phyloP scores from a whole-genome alignment of 1,140 invertebrate genomes.

The Solen grandis region DNA sequence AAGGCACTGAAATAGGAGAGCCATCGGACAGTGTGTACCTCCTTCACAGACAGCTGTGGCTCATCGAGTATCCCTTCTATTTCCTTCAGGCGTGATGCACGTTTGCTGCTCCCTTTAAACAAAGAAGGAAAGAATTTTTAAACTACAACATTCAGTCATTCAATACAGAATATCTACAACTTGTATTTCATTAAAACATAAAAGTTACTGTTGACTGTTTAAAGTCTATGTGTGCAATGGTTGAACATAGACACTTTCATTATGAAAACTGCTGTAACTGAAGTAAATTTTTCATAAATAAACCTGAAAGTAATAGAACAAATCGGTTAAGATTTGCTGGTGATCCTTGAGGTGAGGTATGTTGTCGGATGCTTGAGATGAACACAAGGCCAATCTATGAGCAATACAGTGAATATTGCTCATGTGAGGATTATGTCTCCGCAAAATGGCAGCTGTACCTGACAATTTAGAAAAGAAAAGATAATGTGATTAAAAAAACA shows the following conservation, averaged over 20 bases:
- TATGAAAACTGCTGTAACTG: no score
- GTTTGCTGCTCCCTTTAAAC: constrained; percentile 12
- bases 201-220: no score
- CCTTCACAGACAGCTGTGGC: constrained; percentile 32
- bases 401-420: constrained; percentile 44
- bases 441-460: neutral
- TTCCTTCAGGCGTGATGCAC: neutral
- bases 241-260: no score
- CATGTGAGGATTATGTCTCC: constrained; percentile 26
- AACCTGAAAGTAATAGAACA: constrained; percentile 46
- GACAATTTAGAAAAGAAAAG: neutral
- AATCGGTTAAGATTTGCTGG: constrained; percentile 2
- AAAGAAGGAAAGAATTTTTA: no score
- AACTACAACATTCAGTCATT: no score
- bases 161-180: no score
- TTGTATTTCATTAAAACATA: no score
- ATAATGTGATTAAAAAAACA: no score
- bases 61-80: constrained; percentile 39
- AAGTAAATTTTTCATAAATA: no score
- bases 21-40: constrained; percentile 59
- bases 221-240: neutral
- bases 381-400: constrained; percentile 41
- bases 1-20: constrained; percentile 51
- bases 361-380: constrained; percentile 33
- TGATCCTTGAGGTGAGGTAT: constrained; percentile 10